Percentiles rank a stretch among this genome's conserved stretches.
These are phyloP conservation scores for Conus betulinus DNA, from an alignment of 1,140 invertebrate genomes.

Conservation along the genomic window DNA sequence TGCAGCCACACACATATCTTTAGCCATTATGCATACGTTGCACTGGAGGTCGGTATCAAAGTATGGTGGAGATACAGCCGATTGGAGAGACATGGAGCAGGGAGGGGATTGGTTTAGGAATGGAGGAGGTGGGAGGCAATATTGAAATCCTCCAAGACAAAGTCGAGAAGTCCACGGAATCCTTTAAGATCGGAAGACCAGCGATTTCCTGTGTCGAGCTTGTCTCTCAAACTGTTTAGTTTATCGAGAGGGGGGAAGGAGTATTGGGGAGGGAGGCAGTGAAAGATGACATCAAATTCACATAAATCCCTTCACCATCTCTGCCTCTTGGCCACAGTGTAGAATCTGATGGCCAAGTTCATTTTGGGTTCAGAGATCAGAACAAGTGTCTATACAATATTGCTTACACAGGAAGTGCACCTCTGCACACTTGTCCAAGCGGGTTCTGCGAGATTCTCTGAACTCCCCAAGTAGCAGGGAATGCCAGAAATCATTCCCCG, in stretches of 20 bases:
- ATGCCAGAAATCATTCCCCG: constrained; percentile 15
- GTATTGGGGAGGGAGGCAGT: no score
- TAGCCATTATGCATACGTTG: no score
- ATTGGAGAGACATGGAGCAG: no score
- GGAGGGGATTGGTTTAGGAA: no score
- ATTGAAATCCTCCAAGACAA: no score
- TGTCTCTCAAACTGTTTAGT: neutral
- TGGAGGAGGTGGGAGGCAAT: no score
- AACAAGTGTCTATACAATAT: constrained; percentile 10
- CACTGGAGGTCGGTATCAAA: no score
- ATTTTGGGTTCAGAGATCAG: neutral
- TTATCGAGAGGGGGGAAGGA: neutral
- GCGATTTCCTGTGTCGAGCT: no score
- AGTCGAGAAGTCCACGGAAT: no score
- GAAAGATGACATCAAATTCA: neutral
- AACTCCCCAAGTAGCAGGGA: neutral
- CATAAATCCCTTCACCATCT: neutral
- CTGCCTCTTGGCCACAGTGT: neutral
- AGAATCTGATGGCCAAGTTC: neutral
- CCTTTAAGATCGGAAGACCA: no score
- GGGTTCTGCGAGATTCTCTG: neutral
- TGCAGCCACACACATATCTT: no score
- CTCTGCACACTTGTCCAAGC: neutral
- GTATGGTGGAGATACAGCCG: no score
- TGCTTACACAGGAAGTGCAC: constrained; percentile 5